These are phyloP conservation scores for Protosalanx chinensis DNA, from an alignment of 2,797 vertebrate genomes.

Conservation along the genomic window DNA sequence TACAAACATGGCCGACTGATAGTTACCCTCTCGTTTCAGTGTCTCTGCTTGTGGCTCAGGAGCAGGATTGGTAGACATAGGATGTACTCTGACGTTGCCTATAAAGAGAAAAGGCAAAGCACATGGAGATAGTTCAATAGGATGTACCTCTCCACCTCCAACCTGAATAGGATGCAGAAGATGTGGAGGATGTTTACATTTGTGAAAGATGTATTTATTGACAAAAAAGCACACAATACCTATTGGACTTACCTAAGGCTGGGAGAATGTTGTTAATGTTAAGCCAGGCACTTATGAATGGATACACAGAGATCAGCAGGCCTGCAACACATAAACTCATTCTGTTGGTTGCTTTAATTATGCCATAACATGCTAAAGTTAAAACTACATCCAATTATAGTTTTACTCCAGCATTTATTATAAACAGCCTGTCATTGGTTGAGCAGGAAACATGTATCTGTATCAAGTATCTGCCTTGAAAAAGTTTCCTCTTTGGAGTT, in stretches of 20 bases:
- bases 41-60: constrained; percentile 61
- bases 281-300: constrained; percentile 78
- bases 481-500: too few species aligned
- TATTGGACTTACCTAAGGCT: constrained; percentile 61
- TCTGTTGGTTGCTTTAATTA: constrained; percentile 12
- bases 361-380: not conserved
- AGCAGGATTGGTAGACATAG: constrained; percentile 49
- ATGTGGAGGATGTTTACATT: not conserved
- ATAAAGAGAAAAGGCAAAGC: constrained; percentile 21
- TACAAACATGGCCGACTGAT: constrained; percentile 16
- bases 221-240: not conserved
- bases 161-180: not conserved
- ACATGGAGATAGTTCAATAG: not conserved
- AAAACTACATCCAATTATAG: not conserved
- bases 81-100: constrained; percentile 75
- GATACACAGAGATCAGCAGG: constrained; percentile 75
- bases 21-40: constrained; percentile 67
- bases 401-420: constrained; percentile 1
- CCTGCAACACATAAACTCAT: constrained; percentile 56
- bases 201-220: not conserved
- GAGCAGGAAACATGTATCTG: not conserved
- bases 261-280: constrained; percentile 74
- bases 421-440: not conserved
- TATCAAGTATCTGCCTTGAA: too few species aligned
- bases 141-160: too few species aligned